These are phyloP conservation scores for Sphaerophoria taeniata DNA, from an alignment of 2,888 invertebrate genomes.

Conservation along the genomic window DNA sequence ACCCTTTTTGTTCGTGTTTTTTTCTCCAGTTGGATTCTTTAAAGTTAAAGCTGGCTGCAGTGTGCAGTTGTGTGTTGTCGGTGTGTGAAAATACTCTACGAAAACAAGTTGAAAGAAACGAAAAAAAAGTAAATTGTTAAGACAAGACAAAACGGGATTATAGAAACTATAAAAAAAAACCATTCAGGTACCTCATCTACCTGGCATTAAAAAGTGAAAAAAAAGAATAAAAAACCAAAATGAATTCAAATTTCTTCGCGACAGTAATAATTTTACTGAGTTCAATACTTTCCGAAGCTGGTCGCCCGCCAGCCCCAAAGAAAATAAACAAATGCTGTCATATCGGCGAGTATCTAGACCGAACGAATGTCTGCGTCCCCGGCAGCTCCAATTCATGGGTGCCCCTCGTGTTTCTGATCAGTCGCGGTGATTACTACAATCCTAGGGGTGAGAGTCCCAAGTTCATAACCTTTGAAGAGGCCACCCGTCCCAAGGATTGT, in stretches of 20 bases:
- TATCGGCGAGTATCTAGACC: slow-evolving; percentile 83
- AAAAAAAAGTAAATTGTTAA: slow-evolving; percentile 11
- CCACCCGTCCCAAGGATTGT: slow-evolving; percentile 79
- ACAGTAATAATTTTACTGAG: slow-evolving; percentile 56
- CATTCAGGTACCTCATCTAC: not conserved
- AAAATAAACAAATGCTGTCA: slow-evolving; percentile 85
- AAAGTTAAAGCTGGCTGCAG: not conserved
- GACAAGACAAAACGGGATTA: slow-evolving; percentile 24
- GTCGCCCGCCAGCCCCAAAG: slow-evolving; percentile 78
- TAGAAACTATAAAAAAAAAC: slow-evolving; percentile 14
- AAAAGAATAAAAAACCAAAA: not conserved
- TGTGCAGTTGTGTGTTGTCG: slow-evolving; percentile 8
- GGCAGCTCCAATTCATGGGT: slow-evolving; percentile 83
- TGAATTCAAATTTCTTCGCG: slow-evolving; percentile 42
- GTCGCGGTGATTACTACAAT: slow-evolving; percentile 81
- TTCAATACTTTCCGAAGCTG: slow-evolving; percentile 64
- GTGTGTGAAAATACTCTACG: slow-evolving; percentile 20
- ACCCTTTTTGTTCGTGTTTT: slow-evolving; percentile 22
- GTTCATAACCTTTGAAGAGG: slow-evolving; percentile 82
- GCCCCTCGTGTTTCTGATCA: slow-evolving; percentile 85
- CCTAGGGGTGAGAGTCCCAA: slow-evolving; percentile 81
- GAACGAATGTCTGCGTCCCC: slow-evolving; percentile 80
- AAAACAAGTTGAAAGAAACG: slow-evolving; percentile 22
- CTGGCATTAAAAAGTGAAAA: not conserved
- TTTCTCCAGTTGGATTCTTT: slow-evolving; percentile 35